Evolutionary conservation across 2,113 vertebrate genomes (phyloP).

Genomic region (Corythaixoides concolor): DNA sequence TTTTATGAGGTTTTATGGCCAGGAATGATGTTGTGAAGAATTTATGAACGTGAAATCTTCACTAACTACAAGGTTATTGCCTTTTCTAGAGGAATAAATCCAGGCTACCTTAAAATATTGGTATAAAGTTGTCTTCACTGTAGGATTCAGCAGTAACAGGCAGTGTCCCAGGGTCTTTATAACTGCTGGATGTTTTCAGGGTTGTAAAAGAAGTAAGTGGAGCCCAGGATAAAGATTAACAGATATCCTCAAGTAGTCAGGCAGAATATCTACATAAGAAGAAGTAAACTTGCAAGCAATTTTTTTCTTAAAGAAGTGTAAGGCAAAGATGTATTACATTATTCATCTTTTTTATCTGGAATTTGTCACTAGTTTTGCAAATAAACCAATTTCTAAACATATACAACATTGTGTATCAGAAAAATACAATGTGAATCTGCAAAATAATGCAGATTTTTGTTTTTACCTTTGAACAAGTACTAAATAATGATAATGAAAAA

Average conservation of each 20-base stretch:
- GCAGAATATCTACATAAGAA: not conserved
- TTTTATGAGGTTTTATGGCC: constrained; percentile 52
- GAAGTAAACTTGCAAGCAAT: not conserved
- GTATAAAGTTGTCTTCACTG: constrained; percentile 40
- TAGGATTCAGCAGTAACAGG: constrained; percentile 34
- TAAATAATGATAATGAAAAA: not conserved
- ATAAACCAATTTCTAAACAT: not conserved
- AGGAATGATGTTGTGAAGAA: constrained; percentile 55
- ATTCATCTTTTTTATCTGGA: not conserved
- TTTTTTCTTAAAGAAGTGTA: not conserved
- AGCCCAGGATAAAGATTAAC: constrained; percentile 26
- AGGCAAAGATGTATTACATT: not conserved
- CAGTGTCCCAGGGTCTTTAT: constrained; percentile 5
- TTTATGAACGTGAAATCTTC: constrained; percentile 61
- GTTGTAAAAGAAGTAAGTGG: constrained; percentile 29
- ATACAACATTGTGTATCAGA: not conserved
- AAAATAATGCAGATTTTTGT: not conserved
- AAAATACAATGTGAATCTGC: not conserved
- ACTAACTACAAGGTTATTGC: constrained; percentile 63
- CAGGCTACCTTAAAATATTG: constrained; percentile 12
- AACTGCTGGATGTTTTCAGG: constrained; percentile 16
- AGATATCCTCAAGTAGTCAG: not conserved
- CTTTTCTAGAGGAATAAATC: constrained; percentile 69
- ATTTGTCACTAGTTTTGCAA: not conserved
- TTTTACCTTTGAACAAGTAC: not conserved